phyloP scores from a whole-genome alignment of 2,888 invertebrate genomes.

The Caenorhabditis japonica region DNA sequence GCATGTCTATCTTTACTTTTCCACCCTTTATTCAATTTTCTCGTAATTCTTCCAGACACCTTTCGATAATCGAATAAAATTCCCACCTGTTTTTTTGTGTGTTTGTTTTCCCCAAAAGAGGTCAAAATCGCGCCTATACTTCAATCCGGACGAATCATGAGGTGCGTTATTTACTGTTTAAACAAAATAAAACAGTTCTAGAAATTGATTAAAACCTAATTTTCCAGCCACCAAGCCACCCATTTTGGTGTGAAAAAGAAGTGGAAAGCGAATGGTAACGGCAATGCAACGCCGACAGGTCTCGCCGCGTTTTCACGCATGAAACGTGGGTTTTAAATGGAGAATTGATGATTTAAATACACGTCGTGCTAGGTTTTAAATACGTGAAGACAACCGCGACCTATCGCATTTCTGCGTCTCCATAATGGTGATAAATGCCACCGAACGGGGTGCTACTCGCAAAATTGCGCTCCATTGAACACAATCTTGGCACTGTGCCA shows the following conservation, averaged over 20 bases:
- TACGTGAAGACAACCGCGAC: constrained; percentile 1
- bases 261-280: constrained; percentile 35
- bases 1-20: too few relatives aligned
- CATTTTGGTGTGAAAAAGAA: constrained; percentile 49
- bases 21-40: too few relatives aligned
- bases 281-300: constrained; percentile 9
- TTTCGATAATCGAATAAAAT: too few relatives aligned
- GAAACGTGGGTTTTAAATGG: constrained; percentile 27
- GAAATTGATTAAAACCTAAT: background rate
- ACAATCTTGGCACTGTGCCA: too few relatives aligned
- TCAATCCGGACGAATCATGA: constrained; percentile 32
- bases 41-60: too few relatives aligned
- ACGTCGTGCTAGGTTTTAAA: background rate
- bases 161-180: constrained; percentile 24
- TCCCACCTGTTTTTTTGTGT: too few relatives aligned
- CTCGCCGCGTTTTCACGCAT: constrained; percentile 21
- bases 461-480: too few relatives aligned
- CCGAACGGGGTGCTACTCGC: too few relatives aligned
- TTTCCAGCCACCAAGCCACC: constrained; percentile 48
- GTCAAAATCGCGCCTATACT: constrained; percentile 35
- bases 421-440: too few relatives aligned
- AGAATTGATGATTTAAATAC: background rate
- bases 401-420: too few relatives aligned
- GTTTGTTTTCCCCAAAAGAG: background rate
- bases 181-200: too few relatives aligned